These are phyloP conservation scores for Anthopleura sola DNA, from an alignment of 64 coral and sea anemone species.

Conservation along the genomic window DNA sequence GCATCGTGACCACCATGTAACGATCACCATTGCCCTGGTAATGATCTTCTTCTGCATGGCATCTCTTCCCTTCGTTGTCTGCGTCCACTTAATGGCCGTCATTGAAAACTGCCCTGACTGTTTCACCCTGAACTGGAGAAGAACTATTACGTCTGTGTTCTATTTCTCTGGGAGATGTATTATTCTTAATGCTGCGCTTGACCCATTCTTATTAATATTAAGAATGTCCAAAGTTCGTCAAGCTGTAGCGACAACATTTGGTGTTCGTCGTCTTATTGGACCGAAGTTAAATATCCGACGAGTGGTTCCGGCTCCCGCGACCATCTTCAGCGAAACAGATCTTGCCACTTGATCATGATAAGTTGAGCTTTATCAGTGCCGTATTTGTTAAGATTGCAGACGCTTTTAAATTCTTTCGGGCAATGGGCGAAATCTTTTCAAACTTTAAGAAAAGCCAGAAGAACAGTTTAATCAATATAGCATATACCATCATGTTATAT, in stretches of 20 bases:
- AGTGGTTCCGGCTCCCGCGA: neutral
- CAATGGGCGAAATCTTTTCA: no score
- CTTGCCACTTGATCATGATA: no score
- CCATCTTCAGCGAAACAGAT: neutral
- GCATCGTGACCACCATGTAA: neutral
- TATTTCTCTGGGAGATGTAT: neutral
- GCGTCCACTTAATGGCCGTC: neutral
- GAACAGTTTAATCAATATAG: no score
- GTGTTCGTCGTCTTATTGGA: neutral
- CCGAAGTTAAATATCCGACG: neutral
- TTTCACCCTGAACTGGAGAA: neutral
- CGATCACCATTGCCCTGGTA: neutral
- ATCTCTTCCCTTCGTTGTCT: neutral
- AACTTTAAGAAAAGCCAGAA: no score
- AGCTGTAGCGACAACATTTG: neutral
- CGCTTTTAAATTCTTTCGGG: no score
- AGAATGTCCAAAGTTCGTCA: neutral
- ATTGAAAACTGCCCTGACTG: neutral
- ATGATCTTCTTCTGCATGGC: conserved; percentile 11
- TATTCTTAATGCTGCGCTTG: neutral
- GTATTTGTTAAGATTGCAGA: no score
- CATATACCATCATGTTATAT: no score
- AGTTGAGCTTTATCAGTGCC: no score
- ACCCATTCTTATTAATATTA: neutral
- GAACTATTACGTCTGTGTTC: neutral